Conservation (phyloP, 2,113 vertebrate genomes). For the Strix aluco region DNA sequence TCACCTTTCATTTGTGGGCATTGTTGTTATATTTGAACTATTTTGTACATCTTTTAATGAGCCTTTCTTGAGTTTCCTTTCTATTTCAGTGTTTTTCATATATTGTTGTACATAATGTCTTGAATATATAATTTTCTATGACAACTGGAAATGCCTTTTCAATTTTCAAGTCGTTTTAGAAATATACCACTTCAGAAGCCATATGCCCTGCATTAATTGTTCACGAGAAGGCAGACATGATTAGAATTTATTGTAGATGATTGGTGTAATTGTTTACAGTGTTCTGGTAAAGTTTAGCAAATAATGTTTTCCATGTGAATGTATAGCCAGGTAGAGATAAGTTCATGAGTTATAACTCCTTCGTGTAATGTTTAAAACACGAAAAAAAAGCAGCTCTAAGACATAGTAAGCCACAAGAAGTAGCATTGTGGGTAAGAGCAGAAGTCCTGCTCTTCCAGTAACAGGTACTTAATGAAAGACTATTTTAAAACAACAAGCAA, state of each 20-base stretch:
- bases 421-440: neutral
- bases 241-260: neutral
- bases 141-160: neutral
- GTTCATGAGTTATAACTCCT: neutral
- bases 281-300: neutral
- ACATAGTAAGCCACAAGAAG: neutral
- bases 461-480: neutral
- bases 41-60: neutral
- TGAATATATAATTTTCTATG: neutral
- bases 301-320: neutral
- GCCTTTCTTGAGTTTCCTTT: neutral
- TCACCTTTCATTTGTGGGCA: neutral
- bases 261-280: neutral
- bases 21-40: neutral
- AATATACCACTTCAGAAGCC: neutral
- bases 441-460: neutral
- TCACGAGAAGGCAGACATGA: neutral
- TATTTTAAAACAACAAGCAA: neutral
- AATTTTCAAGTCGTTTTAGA: neutral
- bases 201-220: neutral
- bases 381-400: neutral
- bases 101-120: neutral
- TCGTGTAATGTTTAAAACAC: neutral
- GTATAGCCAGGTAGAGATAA: neutral
- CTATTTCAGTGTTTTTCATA: neutral